Percentiles rank a stretch among this genome's conserved stretches.
Evolutionary conservation across 2,888 invertebrate genomes (phyloP).

Genomic region (Megastigmus dorsalis): DNA sequence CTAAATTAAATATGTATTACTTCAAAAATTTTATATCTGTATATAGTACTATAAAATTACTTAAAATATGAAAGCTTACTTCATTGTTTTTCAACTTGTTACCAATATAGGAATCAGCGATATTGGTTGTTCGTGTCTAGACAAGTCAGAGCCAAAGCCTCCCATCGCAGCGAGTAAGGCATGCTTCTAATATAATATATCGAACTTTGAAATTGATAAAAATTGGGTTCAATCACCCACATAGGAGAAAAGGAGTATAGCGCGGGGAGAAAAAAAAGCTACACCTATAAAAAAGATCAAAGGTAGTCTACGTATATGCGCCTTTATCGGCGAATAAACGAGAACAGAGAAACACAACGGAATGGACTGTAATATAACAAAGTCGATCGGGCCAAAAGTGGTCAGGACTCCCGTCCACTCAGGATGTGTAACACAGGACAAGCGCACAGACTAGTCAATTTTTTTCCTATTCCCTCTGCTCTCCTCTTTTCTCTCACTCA

Average conservation of each 20-base stretch:
- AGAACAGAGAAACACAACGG: conserved; percentile 35
- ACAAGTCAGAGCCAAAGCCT: too few relatives aligned
- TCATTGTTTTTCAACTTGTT: too few relatives aligned
- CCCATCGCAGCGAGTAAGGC: too few relatives aligned
- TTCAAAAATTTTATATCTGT: too few relatives aligned
- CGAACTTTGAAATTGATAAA: background rate
- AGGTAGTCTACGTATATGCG: background rate
- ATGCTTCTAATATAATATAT: too few relatives aligned
- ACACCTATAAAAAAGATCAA: conserved; percentile 19
- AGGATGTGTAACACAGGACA: conserved; percentile 49
- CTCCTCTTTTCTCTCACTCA: background rate
- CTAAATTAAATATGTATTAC: too few relatives aligned
- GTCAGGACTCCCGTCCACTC: conserved; percentile 6
- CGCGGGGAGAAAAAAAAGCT: background rate
- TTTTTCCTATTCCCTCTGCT: conserved; percentile 17
- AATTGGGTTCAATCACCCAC: background rate
- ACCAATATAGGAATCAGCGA: too few relatives aligned
- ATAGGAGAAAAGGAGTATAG: background rate
- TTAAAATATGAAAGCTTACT: too few relatives aligned
- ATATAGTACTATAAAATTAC: too few relatives aligned
- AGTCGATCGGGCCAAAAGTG: conserved; percentile 33
- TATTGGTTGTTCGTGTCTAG: too few relatives aligned
- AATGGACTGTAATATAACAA: conserved; percentile 32
- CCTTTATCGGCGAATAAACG: conserved; percentile 32
- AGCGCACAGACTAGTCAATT: conserved; percentile 51